These are phyloP conservation scores for Cosmopolites sordidus DNA, from an alignment of 2,888 invertebrate species.

Conservation along the genomic window DNA sequence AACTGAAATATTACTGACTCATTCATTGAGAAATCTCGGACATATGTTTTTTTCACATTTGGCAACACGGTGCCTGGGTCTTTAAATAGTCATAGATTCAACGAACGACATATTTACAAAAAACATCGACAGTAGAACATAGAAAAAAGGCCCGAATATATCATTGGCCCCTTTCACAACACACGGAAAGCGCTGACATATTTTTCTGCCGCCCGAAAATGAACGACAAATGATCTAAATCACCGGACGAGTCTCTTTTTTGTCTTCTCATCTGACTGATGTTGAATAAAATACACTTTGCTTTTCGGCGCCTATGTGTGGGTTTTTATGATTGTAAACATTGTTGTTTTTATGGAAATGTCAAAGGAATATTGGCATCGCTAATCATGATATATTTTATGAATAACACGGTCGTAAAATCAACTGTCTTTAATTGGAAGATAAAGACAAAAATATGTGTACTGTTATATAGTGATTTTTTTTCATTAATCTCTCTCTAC, in stretches of 20 bases:
- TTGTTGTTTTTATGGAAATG: too few species aligned
- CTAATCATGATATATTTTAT: too few species aligned
- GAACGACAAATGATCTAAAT: slow-evolving; percentile 19
- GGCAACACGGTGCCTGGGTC: slow-evolving; percentile 40
- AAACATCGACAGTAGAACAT: slow-evolving; percentile 18
- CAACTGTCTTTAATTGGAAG: too few species aligned
- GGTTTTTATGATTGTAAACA: background rate
- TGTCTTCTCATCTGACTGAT: background rate
- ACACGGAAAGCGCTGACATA: slow-evolving; percentile 20
- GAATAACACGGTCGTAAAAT: too few species aligned
- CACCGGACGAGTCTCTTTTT: slow-evolving; percentile 15
- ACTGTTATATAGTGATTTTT: too few species aligned
- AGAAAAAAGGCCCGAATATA: slow-evolving; percentile 22
- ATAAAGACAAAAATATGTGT: too few species aligned
- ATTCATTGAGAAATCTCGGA: slow-evolving; percentile 10
- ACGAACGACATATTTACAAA: slow-evolving; percentile 25
- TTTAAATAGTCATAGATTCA: slow-evolving; percentile 40
- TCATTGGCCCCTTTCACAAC: slow-evolving; percentile 21
- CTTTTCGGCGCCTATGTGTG: background rate
- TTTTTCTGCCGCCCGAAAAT: slow-evolving; percentile 18
- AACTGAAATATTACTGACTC: background rate
- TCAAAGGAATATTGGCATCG: too few species aligned
- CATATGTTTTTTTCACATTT: slow-evolving; percentile 36
- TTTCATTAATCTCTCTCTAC: too few species aligned
- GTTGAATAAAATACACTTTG: background rate